Percentiles rank a stretch among this genome's conserved stretches.
These are phyloP conservation scores for Anguilla pacifica DNA, from an alignment of 2,797 vertebrate species.

Conservation along the genomic window DNA sequence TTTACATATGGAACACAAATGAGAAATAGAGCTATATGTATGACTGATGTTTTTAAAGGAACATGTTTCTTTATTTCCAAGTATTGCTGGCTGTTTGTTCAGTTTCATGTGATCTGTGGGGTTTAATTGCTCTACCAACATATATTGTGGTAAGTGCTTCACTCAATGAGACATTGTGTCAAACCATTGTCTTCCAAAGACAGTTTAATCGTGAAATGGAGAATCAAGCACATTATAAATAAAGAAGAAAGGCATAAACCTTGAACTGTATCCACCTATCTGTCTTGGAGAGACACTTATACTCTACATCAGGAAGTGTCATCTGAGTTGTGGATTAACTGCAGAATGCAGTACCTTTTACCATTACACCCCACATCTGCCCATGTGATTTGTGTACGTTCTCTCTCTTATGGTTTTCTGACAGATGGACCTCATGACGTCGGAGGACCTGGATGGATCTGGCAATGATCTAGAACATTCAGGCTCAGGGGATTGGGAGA, in stretches of 20 bases:
- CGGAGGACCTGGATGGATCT: constrained; percentile 45
- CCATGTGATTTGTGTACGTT: not conserved
- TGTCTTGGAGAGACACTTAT: not conserved
- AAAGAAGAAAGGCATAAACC: not conserved
- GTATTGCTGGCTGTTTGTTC: not conserved
- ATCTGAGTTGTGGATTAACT: not conserved
- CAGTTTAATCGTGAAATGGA: not conserved
- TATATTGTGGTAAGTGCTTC: not conserved
- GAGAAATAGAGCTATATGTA: not conserved
- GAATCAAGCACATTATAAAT: no score
- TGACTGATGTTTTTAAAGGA: not conserved
- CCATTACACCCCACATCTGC: not conserved
- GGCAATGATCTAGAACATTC: constrained; percentile 44
- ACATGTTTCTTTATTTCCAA: not conserved
- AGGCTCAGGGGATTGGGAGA: constrained; percentile 41
- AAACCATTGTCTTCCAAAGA: not conserved
- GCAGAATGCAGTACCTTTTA: not conserved
- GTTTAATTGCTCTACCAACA: not conserved
- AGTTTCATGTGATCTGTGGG: not conserved
- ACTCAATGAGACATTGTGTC: not conserved
- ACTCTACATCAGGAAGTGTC: not conserved
- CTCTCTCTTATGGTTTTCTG: not conserved
- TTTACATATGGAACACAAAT: not conserved
- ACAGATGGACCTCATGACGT: not conserved
- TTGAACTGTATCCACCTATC: not conserved